These are phyloP conservation scores for Apotomis turbidana DNA, from an alignment of 2,888 invertebrate genomes.

Conservation along the genomic window DNA sequence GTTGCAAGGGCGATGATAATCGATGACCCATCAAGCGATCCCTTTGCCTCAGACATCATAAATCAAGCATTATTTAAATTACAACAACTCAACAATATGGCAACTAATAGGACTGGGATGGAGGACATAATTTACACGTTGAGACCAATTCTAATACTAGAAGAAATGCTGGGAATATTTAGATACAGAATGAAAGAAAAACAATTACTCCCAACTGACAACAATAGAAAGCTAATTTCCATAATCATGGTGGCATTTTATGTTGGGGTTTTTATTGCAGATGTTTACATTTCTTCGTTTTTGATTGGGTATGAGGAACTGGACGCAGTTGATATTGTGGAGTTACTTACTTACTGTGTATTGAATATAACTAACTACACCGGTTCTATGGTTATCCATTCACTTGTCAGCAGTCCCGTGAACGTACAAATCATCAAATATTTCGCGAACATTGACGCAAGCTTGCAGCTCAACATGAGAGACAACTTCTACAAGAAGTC, in stretches of 20 bases:
- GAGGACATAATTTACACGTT: not conserved
- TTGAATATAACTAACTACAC: not conserved
- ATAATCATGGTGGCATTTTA: not conserved
- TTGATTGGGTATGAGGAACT: not conserved
- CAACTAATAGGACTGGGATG: not conserved
- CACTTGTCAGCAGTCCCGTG: not conserved
- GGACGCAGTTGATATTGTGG: not conserved
- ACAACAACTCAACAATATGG: not conserved
- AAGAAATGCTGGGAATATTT: not conserved
- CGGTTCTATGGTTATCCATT: not conserved
- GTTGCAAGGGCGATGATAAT: no score
- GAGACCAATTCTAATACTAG: not conserved
- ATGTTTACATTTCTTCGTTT: not conserved
- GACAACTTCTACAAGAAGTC: not conserved
- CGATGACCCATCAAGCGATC: no score
- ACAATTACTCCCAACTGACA: not conserved
- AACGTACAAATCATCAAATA: not conserved
- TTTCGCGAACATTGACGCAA: slow-evolving; percentile 1
- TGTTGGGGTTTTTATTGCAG: not conserved
- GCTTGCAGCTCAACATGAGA: not conserved
- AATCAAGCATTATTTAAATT: no score
- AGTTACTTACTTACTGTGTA: not conserved
- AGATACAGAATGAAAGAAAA: not conserved
- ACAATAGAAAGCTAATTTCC: not conserved
- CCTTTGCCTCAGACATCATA: no score